Base-by-base conservation (phyloP, 92 coral and sea anemone genomes). In the Bergia puertoricense region DNA sequence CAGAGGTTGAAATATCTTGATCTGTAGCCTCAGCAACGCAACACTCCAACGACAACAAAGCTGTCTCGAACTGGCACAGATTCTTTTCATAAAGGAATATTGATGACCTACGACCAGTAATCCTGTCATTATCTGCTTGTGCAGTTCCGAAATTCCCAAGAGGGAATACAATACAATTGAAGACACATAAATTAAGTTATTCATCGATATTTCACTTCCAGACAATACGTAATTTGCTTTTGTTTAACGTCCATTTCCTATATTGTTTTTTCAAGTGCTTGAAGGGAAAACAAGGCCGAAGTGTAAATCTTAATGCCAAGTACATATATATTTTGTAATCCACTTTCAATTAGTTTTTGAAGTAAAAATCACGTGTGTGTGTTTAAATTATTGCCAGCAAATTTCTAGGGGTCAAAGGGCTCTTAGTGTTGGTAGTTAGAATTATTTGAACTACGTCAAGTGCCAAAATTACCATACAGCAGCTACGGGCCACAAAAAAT, bases 11-110 rank as follows among this genome's bases (percentile, higher is more conserved):
- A 45, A 42, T 22, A 16, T 46, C 20, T 46, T 68, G 44, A 82
- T 42, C 56, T 82, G 78, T 44, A 84, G 42, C 65, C 77, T 50
- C 42, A 84, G 78, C 78, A 84, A 84, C 79, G 39, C 46, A 23
- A 68, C 1, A 84, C 41, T 44, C 23, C 22, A 44, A 45, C 39
- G 10, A 69, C 23, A 84, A 69, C 79, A 84, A 69, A 45, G 76
- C 78, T 45, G 30, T 45, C 42, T n/a, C 15, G 42, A 65, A 54
- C 59, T 54, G 10, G 86, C 9, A 3, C 20, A 81, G 76, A 20
- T 74, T 0, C 59, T 41, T 10, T 82, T 62, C 8, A 65, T 2
- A 67, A 44, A 82, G 10, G 57, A 65, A 15, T 42, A 67, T 18
- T 43, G 7, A 42, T 45, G 22, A 46, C 46, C 80, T 45, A 36